Evolutionary conservation across 2,797 vertebrate species (phyloP).

Genomic region (Lagorchestes hirsutus): DNA sequence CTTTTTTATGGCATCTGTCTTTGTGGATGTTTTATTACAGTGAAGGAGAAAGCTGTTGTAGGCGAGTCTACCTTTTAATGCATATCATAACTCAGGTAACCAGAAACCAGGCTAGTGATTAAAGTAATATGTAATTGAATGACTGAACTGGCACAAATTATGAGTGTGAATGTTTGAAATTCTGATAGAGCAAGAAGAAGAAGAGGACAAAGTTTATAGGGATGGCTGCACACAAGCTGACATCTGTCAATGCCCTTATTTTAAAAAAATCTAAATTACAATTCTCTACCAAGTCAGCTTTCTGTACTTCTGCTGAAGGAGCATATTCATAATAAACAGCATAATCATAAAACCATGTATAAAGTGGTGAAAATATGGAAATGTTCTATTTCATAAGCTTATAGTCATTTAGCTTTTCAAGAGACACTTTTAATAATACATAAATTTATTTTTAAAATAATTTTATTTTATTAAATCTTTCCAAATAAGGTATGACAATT

Average conservation of each 20-base stretch:
- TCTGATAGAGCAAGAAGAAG: neutral
- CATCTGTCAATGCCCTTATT: neutral
- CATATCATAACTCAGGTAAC: constrained; percentile 5
- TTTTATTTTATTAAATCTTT: neutral
- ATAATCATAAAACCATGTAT: neutral
- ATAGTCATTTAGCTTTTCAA: neutral
- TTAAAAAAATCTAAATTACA: neutral
- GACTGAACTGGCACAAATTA: neutral
- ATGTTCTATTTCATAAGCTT: neutral
- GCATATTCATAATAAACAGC: neutral
- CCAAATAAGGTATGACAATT: neutral
- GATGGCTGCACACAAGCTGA: neutral
- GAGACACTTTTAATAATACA: neutral
- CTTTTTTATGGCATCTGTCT: neutral
- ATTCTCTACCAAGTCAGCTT: neutral
- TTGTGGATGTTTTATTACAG: neutral
- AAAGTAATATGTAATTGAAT: constrained; percentile 22
- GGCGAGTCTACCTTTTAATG: neutral
- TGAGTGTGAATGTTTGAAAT: neutral
- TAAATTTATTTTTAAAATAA: neutral
- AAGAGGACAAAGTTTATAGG: neutral
- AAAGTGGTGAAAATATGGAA: neutral
- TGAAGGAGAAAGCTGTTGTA: constrained; percentile 13
- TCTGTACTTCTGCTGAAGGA: neutral
- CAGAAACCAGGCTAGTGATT: constrained; percentile 4